Base-by-base conservation (phyloP, 2,888 invertebrate genomes). In the Furcula furcula region DNA sequence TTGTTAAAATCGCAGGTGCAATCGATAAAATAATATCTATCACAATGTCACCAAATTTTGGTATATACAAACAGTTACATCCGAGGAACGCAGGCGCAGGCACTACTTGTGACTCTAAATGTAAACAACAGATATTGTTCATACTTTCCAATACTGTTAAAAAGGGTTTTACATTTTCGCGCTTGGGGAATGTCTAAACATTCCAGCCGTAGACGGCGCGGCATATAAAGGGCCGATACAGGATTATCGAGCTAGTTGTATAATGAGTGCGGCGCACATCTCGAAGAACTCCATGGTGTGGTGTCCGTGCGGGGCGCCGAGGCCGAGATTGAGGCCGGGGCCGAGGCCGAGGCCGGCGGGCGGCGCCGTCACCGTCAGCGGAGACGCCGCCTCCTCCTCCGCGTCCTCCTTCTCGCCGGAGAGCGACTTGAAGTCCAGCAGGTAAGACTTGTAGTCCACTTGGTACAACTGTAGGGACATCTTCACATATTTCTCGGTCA, bases 261-360 rank as follows among this genome's bases (percentile, higher is more conserved):
- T 98, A 61, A 99, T 99, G 27, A 99, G 91, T 2, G 97, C 97
- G 11, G 99, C 98, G 83, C 99, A 99, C 98, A 99, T 99, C 90
- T 99, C 99, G 73, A 99, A 99, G 90, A 99, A 99, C 88, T 99
- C 99, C 96, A 99, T 98, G 1, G 99, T 99, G 79, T 98, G 98
- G 72, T 99, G 98, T 0, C 95, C 96, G 13, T 90, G 90, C 0
- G 75, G 67, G n/a, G 20, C 52, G 53, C 18, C 56, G 16, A 7
- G 51, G 40, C 27, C 46, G 35, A 29, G 76, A 55, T 39, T 70
- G 55, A 34, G 75, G 60, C 12, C 3, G 77, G 75, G 68, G 68
- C 20, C 51, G 65, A 7, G 51, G 40, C 25, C 44, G 36, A 7
- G 51, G 33, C 38, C 55, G 16, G 39, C 75, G 53, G 48, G 74